phyloP scores from a whole-genome alignment of 2,113 vertebrate species.

The Talpa occidentalis region DNA sequence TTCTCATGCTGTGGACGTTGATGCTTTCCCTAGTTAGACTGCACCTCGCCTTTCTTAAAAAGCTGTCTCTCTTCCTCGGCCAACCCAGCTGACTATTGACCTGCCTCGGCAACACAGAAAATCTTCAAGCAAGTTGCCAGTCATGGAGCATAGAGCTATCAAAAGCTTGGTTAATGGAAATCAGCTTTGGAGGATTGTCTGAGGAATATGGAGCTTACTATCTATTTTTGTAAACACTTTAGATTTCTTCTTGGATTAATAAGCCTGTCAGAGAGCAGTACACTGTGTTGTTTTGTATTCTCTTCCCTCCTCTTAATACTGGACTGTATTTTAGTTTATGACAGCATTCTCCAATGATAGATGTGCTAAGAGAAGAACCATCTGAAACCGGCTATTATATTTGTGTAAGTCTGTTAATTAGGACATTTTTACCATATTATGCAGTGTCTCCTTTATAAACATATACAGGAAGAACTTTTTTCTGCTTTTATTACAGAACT shows the following conservation, averaged over 20 bases:
- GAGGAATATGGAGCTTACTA: neutral
- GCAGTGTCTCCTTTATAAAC: slow-evolving; percentile 50
- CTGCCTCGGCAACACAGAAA: neutral
- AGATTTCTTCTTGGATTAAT: slow-evolving; percentile 7
- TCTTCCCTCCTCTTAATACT: neutral
- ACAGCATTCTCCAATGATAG: neutral
- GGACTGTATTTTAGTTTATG: slow-evolving; percentile 17
- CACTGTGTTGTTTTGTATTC: neutral
- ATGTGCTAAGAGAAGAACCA: neutral
- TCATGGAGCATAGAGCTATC: neutral
- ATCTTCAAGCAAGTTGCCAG: neutral
- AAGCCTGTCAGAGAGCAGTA: neutral
- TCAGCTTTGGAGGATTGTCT: neutral
- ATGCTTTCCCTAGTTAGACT: neutral
- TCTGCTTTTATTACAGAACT: slow-evolving; percentile 65
- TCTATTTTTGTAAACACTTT: neutral
- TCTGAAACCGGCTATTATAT: slow-evolving; percentile 27
- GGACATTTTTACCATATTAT: slow-evolving; percentile 9
- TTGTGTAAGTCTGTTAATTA: slow-evolving; percentile 39
- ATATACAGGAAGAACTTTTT: slow-evolving; percentile 39
- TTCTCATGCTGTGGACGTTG: neutral
- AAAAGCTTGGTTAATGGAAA: neutral
- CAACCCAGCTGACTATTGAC: neutral
- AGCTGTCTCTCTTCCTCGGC: neutral
- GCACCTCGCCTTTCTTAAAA: neutral